Base-by-base conservation (phyloP, 2,888 invertebrate species). In the Chaetoderma sp. region DNA sequence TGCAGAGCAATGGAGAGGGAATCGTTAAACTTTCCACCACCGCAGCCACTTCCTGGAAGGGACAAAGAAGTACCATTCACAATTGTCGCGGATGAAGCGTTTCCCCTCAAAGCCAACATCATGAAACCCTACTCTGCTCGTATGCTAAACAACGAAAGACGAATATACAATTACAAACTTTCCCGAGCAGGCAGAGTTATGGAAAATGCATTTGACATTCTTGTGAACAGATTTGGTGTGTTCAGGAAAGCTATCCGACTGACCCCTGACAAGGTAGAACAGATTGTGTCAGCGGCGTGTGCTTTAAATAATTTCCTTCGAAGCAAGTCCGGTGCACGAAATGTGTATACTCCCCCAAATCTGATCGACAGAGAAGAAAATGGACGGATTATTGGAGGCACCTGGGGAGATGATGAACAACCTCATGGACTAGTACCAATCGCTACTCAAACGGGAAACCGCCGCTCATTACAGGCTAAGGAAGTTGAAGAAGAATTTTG, bases 11-110 rank as follows among this genome's bases (percentile, higher is more conserved):
- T 42, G 27, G 58, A n/a, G n/a, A n/a, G n/a, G n/a, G n/a, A n/a
- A n/a, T n/a, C n/a, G n/a, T n/a, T n/a, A n/a, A n/a, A n/a, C n/a
- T n/a, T n/a, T n/a, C n/a, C n/a, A n/a, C n/a, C n/a, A n/a, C n/a
- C n/a, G n/a, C n/a, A n/a, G n/a, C n/a, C n/a, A n/a, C n/a, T n/a
- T n/a, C n/a, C n/a, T n/a, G n/a, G n/a, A n/a, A n/a, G n/a, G n/a
- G n/a, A 58, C 16, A 33, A 30, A 21, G 8, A 13, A 36, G 44
- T 58, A n/a, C 45, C 58, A 3, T 58, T 44, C 28, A 27, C 28
- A 16, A 28, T 58, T 27, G 25, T 58, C 16, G 45, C 44, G 5
- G 58, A 58, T 25, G 45, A 58, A n/a, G 58, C 58, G 18, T 58
- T 58, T 32, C 58, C 58, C 16, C 42, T 45, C 3, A 58, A 58